These are phyloP conservation scores for Hippolais icterina DNA, from an alignment of 2,113 vertebrate genomes.

Conservation along the genomic window DNA sequence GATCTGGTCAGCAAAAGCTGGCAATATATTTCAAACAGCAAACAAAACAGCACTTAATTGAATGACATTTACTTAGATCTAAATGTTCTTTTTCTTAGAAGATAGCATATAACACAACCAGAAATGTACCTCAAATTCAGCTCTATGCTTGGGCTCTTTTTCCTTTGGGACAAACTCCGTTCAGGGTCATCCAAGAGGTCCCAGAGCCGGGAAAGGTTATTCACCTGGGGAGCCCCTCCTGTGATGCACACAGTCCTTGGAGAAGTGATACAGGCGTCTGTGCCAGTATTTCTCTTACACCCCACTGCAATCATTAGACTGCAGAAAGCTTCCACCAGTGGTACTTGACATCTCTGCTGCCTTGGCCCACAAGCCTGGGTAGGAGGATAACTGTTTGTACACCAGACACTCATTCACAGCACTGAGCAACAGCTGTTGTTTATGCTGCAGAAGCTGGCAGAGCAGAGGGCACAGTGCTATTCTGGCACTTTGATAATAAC, in stretches of 20 bases:
- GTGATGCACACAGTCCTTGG: not conserved
- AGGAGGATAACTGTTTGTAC: not conserved
- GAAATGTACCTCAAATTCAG: not conserved
- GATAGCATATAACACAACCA: accelerated
- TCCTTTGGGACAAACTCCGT: not conserved
- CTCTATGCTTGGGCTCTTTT: not conserved
- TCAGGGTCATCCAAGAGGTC: not conserved
- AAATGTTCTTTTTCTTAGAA: not conserved
- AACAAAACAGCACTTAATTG: not conserved
- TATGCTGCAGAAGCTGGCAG: not conserved
- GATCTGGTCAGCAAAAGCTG: not conserved
- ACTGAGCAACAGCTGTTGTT: not conserved
- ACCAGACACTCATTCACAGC: not conserved
- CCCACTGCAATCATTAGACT: not conserved
- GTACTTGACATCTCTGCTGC: not conserved
- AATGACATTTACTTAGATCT: slow-evolving; percentile 4
- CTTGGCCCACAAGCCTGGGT: not conserved
- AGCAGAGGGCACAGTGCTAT: not conserved
- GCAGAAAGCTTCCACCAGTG: not conserved
- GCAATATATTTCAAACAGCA: not conserved
- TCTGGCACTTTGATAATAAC: not conserved
- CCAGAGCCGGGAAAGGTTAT: not conserved
- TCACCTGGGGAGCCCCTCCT: accelerated
- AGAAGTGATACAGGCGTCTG: not conserved
- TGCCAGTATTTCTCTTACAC: not conserved